A percentile compares a stretch with the other conserved stretches of the same genome.
phyloP scores from a whole-genome alignment of 2,113 vertebrate genomes.

The Notothenia rossii region DNA sequence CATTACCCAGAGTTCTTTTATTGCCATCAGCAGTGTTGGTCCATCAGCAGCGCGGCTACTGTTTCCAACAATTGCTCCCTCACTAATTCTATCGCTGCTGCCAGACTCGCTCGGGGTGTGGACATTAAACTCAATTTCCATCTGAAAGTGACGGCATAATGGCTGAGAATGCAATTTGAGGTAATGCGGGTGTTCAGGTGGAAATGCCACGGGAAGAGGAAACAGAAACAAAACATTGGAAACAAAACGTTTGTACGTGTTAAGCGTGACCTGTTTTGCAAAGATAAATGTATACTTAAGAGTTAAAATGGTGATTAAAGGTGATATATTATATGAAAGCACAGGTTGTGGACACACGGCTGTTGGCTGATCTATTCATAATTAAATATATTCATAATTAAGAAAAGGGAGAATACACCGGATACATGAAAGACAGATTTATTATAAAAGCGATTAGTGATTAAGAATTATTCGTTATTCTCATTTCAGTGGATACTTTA shows the following conservation, averaged over 20 bases:
- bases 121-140: conserved; percentile 67
- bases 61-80: conserved; percentile 61
- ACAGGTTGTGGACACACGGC: not conserved
- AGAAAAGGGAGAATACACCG: not conserved
- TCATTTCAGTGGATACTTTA: not conserved
- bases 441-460: not conserved
- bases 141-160: conserved; percentile 53
- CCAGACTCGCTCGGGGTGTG: conserved; percentile 52
- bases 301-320: conserved; percentile 1
- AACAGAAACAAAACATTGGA: not conserved
- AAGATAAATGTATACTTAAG: not conserved
- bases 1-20: conserved; percentile 70
- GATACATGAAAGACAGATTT: not conserved
- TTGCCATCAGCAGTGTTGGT: conserved; percentile 58
- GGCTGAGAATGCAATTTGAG: conserved; percentile 34
- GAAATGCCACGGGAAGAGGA: conserved; percentile 17
- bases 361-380: not conserved
- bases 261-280: too few relatives aligned
- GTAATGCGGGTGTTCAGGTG: conserved; percentile 28
- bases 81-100: conserved; percentile 63
- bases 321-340: too few relatives aligned
- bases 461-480: not conserved
- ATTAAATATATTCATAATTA: not conserved
- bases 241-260: too few relatives aligned
- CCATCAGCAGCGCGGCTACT: conserved; percentile 57